phyloP scores from a whole-genome alignment of 2,888 invertebrate genomes.

The Linnaemya tessellans region DNA sequence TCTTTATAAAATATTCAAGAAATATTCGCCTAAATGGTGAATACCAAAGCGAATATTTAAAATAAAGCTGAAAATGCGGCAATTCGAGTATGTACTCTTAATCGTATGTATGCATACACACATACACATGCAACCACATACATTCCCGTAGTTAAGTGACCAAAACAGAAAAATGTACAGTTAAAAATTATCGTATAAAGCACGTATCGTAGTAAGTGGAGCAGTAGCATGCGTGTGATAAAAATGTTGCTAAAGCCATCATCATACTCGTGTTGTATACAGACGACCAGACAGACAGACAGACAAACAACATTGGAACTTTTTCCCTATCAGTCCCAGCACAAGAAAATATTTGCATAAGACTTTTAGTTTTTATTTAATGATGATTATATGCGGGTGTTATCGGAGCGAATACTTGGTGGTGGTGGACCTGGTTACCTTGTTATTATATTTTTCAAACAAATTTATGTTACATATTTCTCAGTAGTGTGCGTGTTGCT shows the following conservation, averaged over 20 bases:
- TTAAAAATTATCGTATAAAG: neutral
- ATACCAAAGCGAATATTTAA: too few relatives aligned
- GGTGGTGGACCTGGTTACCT: conserved; percentile 39
- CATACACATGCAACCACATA: neutral
- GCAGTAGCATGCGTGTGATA: neutral
- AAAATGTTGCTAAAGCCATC: neutral
- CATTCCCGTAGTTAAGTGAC: neutral
- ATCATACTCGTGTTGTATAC: too few relatives aligned
- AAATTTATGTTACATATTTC: neutral
- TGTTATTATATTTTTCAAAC: neutral
- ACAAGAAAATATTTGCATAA: conserved; percentile 64
- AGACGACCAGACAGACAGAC: neutral
- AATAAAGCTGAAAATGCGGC: too few relatives aligned
- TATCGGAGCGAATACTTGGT: conserved; percentile 53
- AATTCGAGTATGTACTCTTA: too few relatives aligned
- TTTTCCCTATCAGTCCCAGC: conserved; percentile 41
- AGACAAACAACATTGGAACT: neutral
- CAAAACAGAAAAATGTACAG: neutral
- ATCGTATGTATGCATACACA: neutral
- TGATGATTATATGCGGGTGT: conserved; percentile 67
- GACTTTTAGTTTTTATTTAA: conserved; percentile 62
- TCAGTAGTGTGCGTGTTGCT: neutral
- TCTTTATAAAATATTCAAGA: too few relatives aligned
- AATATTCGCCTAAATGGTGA: too few relatives aligned
- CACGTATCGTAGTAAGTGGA: neutral